These are phyloP conservation scores for Drusus annulatus DNA, from an alignment of 1,140 invertebrate species.

Conservation along the genomic window DNA sequence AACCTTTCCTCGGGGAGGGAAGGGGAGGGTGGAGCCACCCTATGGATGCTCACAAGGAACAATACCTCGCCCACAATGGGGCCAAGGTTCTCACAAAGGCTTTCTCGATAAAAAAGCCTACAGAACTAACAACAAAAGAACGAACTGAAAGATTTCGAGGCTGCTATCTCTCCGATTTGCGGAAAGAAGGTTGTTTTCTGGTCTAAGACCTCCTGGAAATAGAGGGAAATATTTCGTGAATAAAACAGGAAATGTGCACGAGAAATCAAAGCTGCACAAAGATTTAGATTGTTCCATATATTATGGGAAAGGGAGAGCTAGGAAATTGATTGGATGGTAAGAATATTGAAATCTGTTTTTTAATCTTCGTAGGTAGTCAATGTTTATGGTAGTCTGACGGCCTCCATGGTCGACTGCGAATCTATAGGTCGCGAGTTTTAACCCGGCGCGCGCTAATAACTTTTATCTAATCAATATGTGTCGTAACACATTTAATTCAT, in stretches of 20 bases:
- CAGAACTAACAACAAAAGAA: constrained; percentile 56
- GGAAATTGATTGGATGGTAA: no score
- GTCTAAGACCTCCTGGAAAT: constrained; percentile 36
- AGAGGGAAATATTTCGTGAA: neutral
- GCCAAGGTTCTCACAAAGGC: constrained; percentile 52
- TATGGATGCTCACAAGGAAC: constrained; percentile 43
- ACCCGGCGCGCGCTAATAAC: no score
- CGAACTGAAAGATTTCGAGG: constrained; percentile 51
- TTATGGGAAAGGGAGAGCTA: no score
- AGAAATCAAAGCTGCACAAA: neutral
- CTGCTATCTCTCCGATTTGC: constrained; percentile 44
- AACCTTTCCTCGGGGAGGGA: neutral
- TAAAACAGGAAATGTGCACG: no score
- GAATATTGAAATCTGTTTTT: no score
- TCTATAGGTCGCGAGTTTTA: no score
- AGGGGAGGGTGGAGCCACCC: constrained; percentile 4
- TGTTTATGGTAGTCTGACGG: no score
- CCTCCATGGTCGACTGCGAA: no score
- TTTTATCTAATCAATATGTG: no score
- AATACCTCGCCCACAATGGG: constrained; percentile 55
- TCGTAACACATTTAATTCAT: no score
- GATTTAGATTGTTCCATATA: no score
- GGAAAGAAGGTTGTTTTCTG: neutral
- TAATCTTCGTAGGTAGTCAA: no score
- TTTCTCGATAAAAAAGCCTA: constrained; percentile 53